Evolutionary conservation across 2,113 vertebrate genomes (phyloP), one percentile per base, ranked within the genome.

Genomic region (Bos indicus): DNA sequence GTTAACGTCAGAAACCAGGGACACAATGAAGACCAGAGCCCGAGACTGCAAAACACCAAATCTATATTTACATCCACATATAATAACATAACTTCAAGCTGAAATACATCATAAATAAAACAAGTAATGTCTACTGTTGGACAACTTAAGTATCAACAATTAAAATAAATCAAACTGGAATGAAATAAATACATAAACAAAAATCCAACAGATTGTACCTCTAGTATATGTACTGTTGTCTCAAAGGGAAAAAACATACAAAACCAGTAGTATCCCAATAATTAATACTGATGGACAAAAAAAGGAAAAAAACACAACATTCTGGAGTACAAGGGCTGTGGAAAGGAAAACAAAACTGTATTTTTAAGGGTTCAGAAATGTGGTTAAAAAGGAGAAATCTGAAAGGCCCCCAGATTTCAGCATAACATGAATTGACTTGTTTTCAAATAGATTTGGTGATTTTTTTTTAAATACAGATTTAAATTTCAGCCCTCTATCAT

Each of bases 21-120:
- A 94, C 82, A 14, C 88, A 98, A 96, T 51, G 28, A 98, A 90
- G 95, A 97, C 94, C 92, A 94, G 89, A 98, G 96, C 94, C 95
- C 93, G 95, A 96, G 94, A 95, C 71, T 99, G 99, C 98, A 99
- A 99, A 99, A 99, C 99, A 99, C 98, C 98, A 99, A 98, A 98
- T 99, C 98, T 99, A 98, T 99, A 99, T 99, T 99, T 99, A 99
- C 98, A 99, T 98, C 98, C 98, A 98, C 98, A 99, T 98, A 98
- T 98, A 99, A 99, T 98, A 99, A 99, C 98, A 99, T 98, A 98
- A 98, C 97, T 99, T 98, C 99, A 98, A 99, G 99, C 98, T 99
- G 98, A 99, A 99, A 98, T 99, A 99, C 98, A 99, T 98, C 98
- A 99, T 99, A 99, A 99, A 99, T 99, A 99, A 99, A 99, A 98